These are phyloP conservation scores for Orycteropus afer DNA, from an alignment of 2,113 vertebrate genomes.

Conservation along the genomic window DNA sequence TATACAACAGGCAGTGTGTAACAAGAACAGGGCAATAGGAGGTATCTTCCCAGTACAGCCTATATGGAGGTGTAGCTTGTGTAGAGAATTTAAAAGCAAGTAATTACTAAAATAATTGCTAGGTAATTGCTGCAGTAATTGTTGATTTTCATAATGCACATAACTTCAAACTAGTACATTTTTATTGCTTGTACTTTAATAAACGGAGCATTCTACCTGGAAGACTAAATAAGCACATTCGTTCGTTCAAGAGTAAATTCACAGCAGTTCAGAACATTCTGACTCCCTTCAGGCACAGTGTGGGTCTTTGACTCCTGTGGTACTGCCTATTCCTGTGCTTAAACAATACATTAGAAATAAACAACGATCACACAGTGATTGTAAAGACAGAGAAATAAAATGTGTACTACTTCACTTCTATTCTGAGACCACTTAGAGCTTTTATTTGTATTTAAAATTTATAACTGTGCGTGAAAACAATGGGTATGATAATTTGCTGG, in stretches of 20 bases:
- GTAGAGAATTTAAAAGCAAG: background rate
- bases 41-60: background rate
- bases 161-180: background rate
- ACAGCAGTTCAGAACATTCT: background rate
- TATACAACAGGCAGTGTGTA: background rate
- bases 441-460: constrained; percentile 50
- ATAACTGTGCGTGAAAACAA: background rate
- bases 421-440: background rate
- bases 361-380: background rate
- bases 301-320: background rate
- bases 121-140: background rate
- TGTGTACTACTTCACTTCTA: background rate
- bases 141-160: constrained; percentile 18
- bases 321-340: background rate
- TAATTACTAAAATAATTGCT: constrained; percentile 2
- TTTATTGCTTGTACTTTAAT: constrained; percentile 16
- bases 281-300: background rate
- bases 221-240: background rate
- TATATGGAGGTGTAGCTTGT: background rate
- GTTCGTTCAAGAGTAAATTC: constrained; percentile 29
- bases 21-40: background rate
- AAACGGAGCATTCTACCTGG: background rate
- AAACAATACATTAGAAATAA: constrained; percentile 56
- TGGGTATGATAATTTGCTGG: background rate
- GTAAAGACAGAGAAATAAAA: constrained; percentile 2